A percentile compares a stretch with the other conserved stretches of the same genome.
Conservation (phyloP, 1,140 invertebrate species). For the Drosophila nigrodunni region DNA sequence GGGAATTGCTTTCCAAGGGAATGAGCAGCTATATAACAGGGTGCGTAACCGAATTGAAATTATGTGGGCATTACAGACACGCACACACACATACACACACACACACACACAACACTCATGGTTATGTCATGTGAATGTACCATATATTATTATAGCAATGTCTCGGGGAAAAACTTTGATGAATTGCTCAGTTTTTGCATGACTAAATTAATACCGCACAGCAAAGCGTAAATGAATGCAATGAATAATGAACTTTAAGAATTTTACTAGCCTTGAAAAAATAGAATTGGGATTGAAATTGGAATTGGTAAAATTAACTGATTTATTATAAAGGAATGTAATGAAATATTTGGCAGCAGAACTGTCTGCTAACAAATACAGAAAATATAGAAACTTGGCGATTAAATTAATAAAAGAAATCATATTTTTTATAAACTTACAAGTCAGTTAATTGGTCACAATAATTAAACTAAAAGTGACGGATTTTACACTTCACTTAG, state of each 20-base stretch:
- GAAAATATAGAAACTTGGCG: too few relatives aligned
- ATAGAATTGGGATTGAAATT: background rate
- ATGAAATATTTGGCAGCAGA: background rate
- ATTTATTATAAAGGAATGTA: background rate
- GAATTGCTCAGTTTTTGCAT: conserved; percentile 62
- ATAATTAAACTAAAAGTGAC: too few relatives aligned
- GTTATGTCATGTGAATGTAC: conserved; percentile 66
- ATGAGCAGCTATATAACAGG: conserved; percentile 31
- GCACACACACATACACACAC: conserved; percentile 8
- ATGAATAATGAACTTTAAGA: conserved; percentile 22
- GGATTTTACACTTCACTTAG: too few relatives aligned
- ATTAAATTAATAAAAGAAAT: too few relatives aligned
- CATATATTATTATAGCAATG: conserved; percentile 66
- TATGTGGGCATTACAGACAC: conserved; percentile 42
- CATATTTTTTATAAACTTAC: too few relatives aligned
- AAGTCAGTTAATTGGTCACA: too few relatives aligned
- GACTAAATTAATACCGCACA: conserved; percentile 26
- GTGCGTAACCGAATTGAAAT: conserved; percentile 65
- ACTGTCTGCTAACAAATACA: background rate
- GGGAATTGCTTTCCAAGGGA: conserved; percentile 63
- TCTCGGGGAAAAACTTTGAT: conserved; percentile 59
- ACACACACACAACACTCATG: conserved; percentile 43
- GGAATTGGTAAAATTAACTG: background rate
- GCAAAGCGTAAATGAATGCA: conserved; percentile 24
- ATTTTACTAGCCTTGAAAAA: background rate